Percentiles rank a stretch among this genome's conserved stretches.
Conservation (phyloP, 2,797 vertebrate genomes). For the Sebastes vulpes region DNA sequence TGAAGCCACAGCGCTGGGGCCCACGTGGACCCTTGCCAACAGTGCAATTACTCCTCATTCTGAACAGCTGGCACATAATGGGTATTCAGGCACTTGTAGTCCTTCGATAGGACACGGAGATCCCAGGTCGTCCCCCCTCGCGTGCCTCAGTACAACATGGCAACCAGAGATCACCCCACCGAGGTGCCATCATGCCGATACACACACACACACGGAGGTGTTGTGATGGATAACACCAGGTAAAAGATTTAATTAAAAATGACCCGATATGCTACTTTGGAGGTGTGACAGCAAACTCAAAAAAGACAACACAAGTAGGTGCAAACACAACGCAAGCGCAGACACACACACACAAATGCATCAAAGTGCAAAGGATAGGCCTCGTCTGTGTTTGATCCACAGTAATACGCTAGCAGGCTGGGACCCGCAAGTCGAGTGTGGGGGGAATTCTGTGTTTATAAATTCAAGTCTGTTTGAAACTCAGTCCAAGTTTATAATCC, state of each 20-base stretch:
- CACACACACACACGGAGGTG: neutral
- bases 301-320: conserved; percentile 31
- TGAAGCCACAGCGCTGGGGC: conserved; percentile 60
- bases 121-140: conserved; percentile 67
- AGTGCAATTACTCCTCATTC: conserved; percentile 85
- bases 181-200: neutral
- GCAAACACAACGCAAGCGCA: conserved; percentile 39
- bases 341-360: conserved; percentile 35
- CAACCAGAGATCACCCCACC: conserved; percentile 36
- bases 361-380: conserved; percentile 62
- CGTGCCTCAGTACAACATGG: conserved; percentile 62
- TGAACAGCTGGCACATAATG: conserved; percentile 87
- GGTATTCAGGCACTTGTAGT: conserved; percentile 78
- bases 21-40: conserved; percentile 80
- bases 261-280: neutral
- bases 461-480: conserved; percentile 84
- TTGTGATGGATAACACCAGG: neutral
- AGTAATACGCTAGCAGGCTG: conserved; percentile 74
- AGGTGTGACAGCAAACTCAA: conserved; percentile 19
- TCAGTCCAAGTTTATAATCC: conserved; percentile 85
- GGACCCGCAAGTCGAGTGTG: conserved; percentile 74
- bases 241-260: neutral
- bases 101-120: conserved; percentile 67
- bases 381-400: conserved; percentile 78
- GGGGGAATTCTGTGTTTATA: conserved; percentile 84